A percentile compares a stretch with the other conserved stretches of the same genome.
phyloP scores from a whole-genome alignment of 2,797 vertebrate genomes.

The Pyrocephalus nanus region DNA sequence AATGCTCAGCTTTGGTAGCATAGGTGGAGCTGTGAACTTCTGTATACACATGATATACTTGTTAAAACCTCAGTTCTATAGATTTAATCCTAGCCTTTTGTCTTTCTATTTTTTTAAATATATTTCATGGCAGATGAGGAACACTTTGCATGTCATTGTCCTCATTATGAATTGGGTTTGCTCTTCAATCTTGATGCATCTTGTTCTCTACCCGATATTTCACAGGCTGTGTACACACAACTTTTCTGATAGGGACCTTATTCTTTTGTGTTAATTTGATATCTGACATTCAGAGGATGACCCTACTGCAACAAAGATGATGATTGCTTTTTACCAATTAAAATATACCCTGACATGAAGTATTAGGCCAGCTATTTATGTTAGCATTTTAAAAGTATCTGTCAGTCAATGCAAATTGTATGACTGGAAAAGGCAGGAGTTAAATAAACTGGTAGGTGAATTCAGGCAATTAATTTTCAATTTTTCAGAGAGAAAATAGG shows the following conservation, averaged over 20 bases:
- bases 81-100: neutral
- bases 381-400: conserved; percentile 42
- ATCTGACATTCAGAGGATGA: conserved; percentile 57
- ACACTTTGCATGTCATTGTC: neutral
- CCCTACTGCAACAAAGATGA: conserved; percentile 16
- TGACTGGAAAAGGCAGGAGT: conserved; percentile 14
- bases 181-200: neutral
- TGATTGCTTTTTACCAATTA: conserved; percentile 61
- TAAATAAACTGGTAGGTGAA: conserved; percentile 46
- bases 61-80: neutral
- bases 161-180: neutral
- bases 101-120: rapidly evolving
- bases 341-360: conserved; percentile 41
- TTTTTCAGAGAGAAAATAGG: conserved; percentile 48
- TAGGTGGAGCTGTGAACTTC: neutral
- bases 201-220: conserved; percentile 5
- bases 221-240: neutral
- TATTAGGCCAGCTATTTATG: conserved; percentile 47
- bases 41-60: neutral
- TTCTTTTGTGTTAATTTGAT: conserved; percentile 47
- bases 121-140: neutral
- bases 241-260: conserved; percentile 20
- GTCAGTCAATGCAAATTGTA: conserved; percentile 65
- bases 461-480: conserved; percentile 67
- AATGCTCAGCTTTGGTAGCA: neutral